phyloP scores from a whole-genome alignment of 1,140 invertebrate species.

The Gryon sp. region DNA sequence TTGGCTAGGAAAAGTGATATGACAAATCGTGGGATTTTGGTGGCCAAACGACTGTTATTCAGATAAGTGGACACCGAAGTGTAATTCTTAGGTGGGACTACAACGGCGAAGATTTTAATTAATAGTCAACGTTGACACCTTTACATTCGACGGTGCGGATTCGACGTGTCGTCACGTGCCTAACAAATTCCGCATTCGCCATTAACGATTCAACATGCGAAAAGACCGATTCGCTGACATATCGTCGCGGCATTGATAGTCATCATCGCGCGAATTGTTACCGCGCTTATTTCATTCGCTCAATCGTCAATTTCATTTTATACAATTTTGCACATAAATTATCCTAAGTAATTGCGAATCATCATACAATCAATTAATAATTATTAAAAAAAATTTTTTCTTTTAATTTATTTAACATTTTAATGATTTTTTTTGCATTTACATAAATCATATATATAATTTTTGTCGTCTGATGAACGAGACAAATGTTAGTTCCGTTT shows the following conservation, averaged over 20 bases:
- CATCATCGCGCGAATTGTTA: conserved; percentile 46
- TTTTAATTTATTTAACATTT: neutral
- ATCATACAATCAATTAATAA: no score
- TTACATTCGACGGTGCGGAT: conserved; percentile 56
- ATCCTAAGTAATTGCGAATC: no score
- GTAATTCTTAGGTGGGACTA: conserved; percentile 11
- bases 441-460: no score
- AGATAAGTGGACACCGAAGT: no score
- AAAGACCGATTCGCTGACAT: conserved; percentile 60
- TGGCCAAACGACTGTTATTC: no score
- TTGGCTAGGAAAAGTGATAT: no score
- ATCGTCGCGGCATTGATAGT: conserved; percentile 55
- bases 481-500: neutral
- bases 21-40: no score
- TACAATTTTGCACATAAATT: conserved; percentile 17
- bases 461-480: neutral
- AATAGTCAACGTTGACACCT: conserved; percentile 63
- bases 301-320: conserved; percentile 45
- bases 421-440: no score
- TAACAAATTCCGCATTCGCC: conserved; percentile 64
- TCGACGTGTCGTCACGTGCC: conserved; percentile 59
- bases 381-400: neutral
- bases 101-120: conserved; percentile 58
- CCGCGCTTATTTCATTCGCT: conserved; percentile 27
- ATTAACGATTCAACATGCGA: conserved; percentile 63